A percentile compares a stretch with the other conserved stretches of the same genome.
Evolutionary conservation across 2,797 vertebrate species (phyloP).

Genomic region (Lycodopsis pacificus): DNA sequence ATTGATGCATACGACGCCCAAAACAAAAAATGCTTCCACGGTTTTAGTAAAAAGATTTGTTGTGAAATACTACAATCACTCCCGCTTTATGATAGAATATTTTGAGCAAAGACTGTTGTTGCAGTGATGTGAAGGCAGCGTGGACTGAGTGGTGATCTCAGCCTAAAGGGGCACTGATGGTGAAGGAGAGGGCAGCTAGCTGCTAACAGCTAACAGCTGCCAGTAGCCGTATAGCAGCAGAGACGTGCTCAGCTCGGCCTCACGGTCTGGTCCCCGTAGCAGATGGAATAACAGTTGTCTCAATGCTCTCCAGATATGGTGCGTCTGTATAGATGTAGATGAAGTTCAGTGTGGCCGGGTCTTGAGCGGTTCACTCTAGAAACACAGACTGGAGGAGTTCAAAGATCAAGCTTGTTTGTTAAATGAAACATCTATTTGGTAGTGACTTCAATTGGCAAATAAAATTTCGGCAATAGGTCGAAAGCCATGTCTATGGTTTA

Average conservation of each 20-base stretch:
- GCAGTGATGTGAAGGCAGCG: slow-evolving; percentile 20
- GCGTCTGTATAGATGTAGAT: slow-evolving; percentile 33
- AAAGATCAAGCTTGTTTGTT: not conserved
- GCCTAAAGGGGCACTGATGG: slow-evolving; percentile 42
- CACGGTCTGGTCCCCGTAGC: slow-evolving; percentile 54
- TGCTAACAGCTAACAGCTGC: slow-evolving; percentile 73
- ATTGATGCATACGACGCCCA: slow-evolving; percentile 14
- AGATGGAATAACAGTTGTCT: slow-evolving; percentile 64
- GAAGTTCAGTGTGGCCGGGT: not conserved
- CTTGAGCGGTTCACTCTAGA: slow-evolving; percentile 14
- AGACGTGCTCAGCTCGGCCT: slow-evolving; percentile 59
- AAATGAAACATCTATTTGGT: slow-evolving; percentile 12
- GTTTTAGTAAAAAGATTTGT: not conserved
- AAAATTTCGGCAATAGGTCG: not conserved
- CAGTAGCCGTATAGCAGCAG: slow-evolving; percentile 48
- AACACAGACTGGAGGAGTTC: not conserved
- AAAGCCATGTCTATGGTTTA: slow-evolving; percentile 1
- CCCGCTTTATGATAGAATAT: not conserved
- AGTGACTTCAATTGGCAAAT: not conserved
- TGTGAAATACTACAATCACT: not conserved
- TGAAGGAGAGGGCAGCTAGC: slow-evolving; percentile 54
- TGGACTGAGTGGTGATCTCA: slow-evolving; percentile 40
- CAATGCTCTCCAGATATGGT: slow-evolving; percentile 30
- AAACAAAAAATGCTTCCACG: slow-evolving; percentile 20
- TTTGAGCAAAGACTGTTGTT: slow-evolving; percentile 9